A percentile compares a stretch with the other conserved stretches of the same genome.
phyloP scores from a whole-genome alignment of 2,113 vertebrate species.

The Erythrolamprus reginae region DNA sequence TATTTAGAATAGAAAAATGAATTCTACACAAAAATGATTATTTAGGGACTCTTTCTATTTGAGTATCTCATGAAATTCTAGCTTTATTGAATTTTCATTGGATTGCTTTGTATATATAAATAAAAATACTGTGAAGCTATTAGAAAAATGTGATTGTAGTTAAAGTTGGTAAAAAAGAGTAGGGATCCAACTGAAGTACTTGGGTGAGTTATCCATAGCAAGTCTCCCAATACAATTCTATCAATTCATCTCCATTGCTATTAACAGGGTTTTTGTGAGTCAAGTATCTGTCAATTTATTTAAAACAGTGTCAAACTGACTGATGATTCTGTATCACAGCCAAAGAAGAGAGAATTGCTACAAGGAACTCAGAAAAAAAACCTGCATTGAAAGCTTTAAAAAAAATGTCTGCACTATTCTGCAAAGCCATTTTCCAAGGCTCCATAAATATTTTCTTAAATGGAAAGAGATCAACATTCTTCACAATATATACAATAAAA shows the following conservation, averaged over 20 bases:
- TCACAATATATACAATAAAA: constrained; percentile 23
- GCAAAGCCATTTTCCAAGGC: neutral
- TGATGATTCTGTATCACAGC: constrained; percentile 50
- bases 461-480: constrained; percentile 32
- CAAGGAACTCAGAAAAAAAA: neutral
- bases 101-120: neutral
- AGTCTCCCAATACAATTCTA: neutral
- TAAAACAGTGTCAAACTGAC: constrained; percentile 51
- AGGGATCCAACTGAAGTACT: constrained; percentile 6
- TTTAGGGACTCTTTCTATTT: neutral
- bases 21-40: neutral
- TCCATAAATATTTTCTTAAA: constrained; percentile 32
- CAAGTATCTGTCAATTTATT: constrained; percentile 38
- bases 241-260: constrained; percentile 41
- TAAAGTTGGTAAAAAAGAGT: constrained; percentile 55
- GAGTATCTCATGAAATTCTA: neutral
- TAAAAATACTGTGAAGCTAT: neutral
- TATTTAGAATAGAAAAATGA: neutral
- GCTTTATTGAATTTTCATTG: neutral
- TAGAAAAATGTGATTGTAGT: neutral
- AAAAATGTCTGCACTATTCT: neutral
- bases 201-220: neutral
- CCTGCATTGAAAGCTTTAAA: neutral
- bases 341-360: constrained; percentile 20
- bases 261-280: constrained; percentile 41